Evolutionary conservation across 2,888 invertebrate species (phyloP), one percentile per base, ranked within the genome.

Genomic region (Acrobasis consociella): DNA sequence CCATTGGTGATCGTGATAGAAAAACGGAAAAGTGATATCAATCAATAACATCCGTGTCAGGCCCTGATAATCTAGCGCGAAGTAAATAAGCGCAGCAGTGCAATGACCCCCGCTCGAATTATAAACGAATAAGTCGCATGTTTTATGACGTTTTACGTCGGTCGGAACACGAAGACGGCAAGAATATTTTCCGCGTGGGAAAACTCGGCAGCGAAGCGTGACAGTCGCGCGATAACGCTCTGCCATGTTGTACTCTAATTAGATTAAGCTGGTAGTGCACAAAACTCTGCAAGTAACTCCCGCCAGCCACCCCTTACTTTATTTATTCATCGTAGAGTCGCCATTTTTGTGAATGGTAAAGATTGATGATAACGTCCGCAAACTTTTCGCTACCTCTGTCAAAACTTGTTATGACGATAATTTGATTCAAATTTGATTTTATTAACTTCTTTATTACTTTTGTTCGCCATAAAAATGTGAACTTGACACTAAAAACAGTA

Each of bases 151-250:
- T 82, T 81, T 73, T 77, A 71, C 73, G 74, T 75, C 77, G 70
- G 72, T 73, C 67, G 77, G 76, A 73, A 73, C 71, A 78, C 69
- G 76, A 77, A 78, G 78, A 77, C 75, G 77, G 76, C 65, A 78
- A 72, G 74, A 81, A 82, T 80, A 83, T 86, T 85, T 86, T 85
- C 80, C 81, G 82, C 79, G 73, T 81, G 79, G 72, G 70, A 78
- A 79, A 81, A 72, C 78, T 75, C 72, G 68, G 78, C 73, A 77
- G 75, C 81, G 71, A 72, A 77, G 76, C 82, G 80, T 81, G 85
- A 85, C 85, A 78, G 78, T 71, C 76, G 73, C 70, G 74, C 78
- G 82, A 86, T 87, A 87, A 83, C 78, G 77, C 76, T 81, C 72
- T 77, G 73, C 77, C 71, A 75, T 81, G 75, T 72, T 78, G 72